Base-by-base conservation (phyloP, 2,797 vertebrate species). In the Champsocephalus gunnari region DNA sequence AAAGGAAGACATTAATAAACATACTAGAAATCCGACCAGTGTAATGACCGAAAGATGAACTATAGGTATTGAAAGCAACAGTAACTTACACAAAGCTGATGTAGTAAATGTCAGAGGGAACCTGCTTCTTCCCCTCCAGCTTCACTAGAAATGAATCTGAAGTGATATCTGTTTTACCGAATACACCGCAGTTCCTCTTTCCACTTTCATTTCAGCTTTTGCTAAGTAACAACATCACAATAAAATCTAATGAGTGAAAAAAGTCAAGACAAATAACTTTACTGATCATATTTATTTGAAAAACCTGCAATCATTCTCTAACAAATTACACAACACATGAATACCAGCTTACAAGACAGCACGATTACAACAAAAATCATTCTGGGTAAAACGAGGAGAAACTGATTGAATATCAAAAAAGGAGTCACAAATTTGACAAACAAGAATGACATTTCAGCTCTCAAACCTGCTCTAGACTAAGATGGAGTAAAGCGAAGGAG, bases 141-240 rank as follows among this genome's bases (percentile, higher is more conserved):
- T 62, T 53, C 12, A 58, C 17, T 8, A 0, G 8, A 59, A 62
- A 71, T 55, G 75, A 54, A 87, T 16, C 53, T 66, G 58, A 59
- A 58, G 8, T 5, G 55, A 51, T 58, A 3, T 28, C 4, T 61
- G 12, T 59, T 50, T 3, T 67, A 13, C 12, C 19, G 0, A 55
- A 53, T 62, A 34, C 13, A 79, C 24, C 14, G 0, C 41, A 86
- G 77, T 95, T 94, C 93, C 90, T 71, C 38, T 87, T 95, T 89
- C 87, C 4, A 84, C 78, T 95, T 94, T 93, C 90, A 71, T 59
- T 94, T 94, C 92, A 72, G 58, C 17, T 81, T 85, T 12, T 47
- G 8, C 3, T 28, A 28, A 71, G 32, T 38, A 38, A 38, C 34
- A 38, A 38, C 34, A 38, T 38, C 2, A 21, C 44, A 9, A 2